A percentile compares a stretch with the other conserved stretches of the same genome.
phyloP scores from a whole-genome alignment of 2,888 invertebrate genomes.

The Clistopyga incitator region DNA sequence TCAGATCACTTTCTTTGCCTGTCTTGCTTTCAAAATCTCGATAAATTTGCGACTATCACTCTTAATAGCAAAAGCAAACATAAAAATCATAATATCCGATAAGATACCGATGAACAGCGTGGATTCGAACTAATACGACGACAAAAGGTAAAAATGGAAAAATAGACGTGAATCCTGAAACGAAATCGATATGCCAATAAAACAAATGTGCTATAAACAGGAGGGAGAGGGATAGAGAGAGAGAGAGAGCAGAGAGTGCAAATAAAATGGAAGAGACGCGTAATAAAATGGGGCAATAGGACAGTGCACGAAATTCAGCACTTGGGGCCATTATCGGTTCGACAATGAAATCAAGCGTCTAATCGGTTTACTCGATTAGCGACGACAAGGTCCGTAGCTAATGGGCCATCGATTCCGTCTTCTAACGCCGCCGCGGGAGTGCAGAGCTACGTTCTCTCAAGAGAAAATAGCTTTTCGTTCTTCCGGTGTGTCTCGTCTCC shows the following conservation, averaged over 20 bases:
- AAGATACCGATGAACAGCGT: too few relatives aligned
- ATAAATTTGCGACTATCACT: background rate
- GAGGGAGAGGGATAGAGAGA: too few relatives aligned
- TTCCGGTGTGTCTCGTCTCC: background rate
- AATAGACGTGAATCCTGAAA: background rate
- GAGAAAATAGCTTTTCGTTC: constrained; percentile 43
- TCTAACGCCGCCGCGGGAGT: constrained; percentile 14
- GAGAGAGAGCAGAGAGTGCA: background rate
- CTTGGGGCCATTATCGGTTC: constrained; percentile 27
- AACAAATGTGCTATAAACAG: background rate
- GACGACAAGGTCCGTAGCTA: constrained; percentile 57
- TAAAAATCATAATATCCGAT: too few relatives aligned
- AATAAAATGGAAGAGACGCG: background rate
- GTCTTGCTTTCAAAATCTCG: background rate
- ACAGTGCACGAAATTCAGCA: background rate
- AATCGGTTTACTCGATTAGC: constrained; percentile 70
- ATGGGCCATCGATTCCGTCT: constrained; percentile 60
- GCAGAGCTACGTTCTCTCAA: constrained; percentile 11
- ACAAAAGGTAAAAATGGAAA: background rate
- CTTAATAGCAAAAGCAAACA: too few relatives aligned
- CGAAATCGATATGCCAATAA: background rate
- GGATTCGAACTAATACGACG: background rate
- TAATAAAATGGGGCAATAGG: background rate
- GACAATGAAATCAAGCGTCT: constrained; percentile 63
- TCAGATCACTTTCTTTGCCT: background rate